Conservation (phyloP, 2,113 vertebrate species). For the Callipepla squamata region DNA sequence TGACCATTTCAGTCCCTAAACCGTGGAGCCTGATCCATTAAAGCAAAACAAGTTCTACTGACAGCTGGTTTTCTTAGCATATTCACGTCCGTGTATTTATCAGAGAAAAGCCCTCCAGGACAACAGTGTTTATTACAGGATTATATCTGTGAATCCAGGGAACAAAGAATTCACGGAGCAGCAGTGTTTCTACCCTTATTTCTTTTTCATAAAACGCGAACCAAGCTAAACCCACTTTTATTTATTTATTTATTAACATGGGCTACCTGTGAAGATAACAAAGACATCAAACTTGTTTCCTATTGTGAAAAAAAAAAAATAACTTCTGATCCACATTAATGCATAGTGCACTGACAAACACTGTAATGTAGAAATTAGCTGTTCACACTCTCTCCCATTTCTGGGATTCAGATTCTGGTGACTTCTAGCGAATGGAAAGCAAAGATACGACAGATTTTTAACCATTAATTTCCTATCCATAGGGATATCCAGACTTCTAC, state of each 20-base stretch:
- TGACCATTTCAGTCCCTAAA: conserved; percentile 61
- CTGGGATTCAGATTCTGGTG: neutral
- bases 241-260: neutral
- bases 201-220: conserved; percentile 42
- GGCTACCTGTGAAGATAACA: neutral
- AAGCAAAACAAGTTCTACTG: conserved; percentile 72
- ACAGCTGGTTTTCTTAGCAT: conserved; percentile 73
- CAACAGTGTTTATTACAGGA: conserved; percentile 76
- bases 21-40: conserved; percentile 57
- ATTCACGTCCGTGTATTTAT: conserved; percentile 68
- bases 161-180: conserved; percentile 56
- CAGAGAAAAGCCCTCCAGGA: conserved; percentile 63
- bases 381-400: neutral
- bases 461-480: neutral
- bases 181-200: conserved; percentile 47
- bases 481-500: neutral
- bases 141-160: conserved; percentile 73
- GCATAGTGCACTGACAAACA: neutral
- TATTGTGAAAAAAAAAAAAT: neutral
- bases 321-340: neutral
- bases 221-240: conserved; percentile 17
- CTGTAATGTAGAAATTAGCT: neutral
- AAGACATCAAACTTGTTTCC: neutral
- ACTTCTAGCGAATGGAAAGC: neutral
- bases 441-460: neutral